Base-by-base conservation (phyloP, 2,888 invertebrate genomes). In the Geophilus truncorum region DNA sequence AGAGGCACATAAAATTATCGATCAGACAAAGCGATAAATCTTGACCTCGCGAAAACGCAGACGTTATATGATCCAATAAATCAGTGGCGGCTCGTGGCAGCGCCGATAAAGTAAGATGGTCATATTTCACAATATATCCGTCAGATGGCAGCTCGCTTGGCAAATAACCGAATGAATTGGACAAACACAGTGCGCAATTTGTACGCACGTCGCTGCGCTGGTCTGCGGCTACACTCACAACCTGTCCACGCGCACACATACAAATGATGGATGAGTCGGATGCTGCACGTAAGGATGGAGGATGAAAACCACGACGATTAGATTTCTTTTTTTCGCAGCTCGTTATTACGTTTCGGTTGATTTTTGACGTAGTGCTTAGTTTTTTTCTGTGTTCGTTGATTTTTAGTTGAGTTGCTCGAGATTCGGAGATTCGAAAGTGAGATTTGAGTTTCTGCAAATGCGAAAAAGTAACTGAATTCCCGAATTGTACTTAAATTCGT, bases 1-100 rank as follows among this genome's bases (percentile, higher is more conserved):
- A 80, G 76, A 81, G 81, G 81, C 80, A 79, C 81, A 45, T 51
- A 78, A 78, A 79, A 81, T 80, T 81, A 81, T 81, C 81, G 81
- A 81, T 81, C 79, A 81, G 9, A 32, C 25, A 32, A 79, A 28
- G 79, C 77, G 34, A 81, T 81, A 81, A 81, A 79, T 81, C 81
- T 70, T 28, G 28, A 28, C 62, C 79, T 30, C 79, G 81, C 51
- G 70, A 40, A 40, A 40, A 40, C 40, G 40, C 40, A 51, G 57
- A 62, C 36, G 51, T 81, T 81, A 40, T 40, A 79, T 79, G 79
- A 81, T 79, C 70, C 57, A 81, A 81, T 81, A 81, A 81, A 81
- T 81, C 81, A 81, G 70, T 79, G 18, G 79, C 18, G 32, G 40
- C 81, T 81, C 75, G 70, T 70, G 23, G 30, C 62, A 21, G 9